Conservation (phyloP, 1,140 invertebrate genomes). For the Plectus sambesii region DNA sequence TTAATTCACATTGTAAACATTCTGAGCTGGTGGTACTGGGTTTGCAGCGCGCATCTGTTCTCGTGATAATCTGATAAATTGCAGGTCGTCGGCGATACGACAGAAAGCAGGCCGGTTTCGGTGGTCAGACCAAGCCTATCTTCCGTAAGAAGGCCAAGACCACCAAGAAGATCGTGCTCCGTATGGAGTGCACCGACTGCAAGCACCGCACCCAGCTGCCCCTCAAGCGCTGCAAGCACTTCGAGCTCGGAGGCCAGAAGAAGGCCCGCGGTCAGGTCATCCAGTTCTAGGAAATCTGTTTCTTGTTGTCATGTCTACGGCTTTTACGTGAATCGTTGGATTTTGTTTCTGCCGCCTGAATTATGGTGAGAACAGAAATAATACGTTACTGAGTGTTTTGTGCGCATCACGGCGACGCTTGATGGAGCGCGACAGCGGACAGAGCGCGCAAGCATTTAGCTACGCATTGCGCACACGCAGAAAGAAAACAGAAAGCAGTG, state of each 20-base stretch:
- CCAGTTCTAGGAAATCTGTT: conserved; percentile 46
- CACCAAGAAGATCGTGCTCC: conserved; percentile 97
- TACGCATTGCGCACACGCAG: too few relatives aligned
- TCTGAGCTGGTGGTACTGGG: too few relatives aligned
- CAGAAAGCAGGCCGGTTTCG: conserved; percentile 95
- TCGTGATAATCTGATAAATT: conserved; percentile 17
- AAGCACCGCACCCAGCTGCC: conserved; percentile 74
- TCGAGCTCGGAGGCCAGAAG: conserved; percentile 98
- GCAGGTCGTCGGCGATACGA: conserved; percentile 76
- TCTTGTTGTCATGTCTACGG: conserved; percentile 13
- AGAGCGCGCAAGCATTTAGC: too few relatives aligned
- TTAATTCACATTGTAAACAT: too few relatives aligned
- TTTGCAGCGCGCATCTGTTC: too few relatives aligned
- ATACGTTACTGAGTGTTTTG: too few relatives aligned
- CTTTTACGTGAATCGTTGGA: conserved; percentile 11
- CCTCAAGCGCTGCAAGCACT: conserved; percentile 97
- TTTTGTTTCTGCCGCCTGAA: too few relatives aligned
- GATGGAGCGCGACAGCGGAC: too few relatives aligned
- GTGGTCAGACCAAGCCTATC: conserved; percentile 99
- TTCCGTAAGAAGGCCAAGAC: conserved; percentile 99
- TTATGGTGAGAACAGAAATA: too few relatives aligned
- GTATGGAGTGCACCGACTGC: conserved; percentile 97
- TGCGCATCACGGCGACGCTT: too few relatives aligned
- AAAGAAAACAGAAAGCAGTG: too few relatives aligned
- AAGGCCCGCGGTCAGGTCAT: conserved; percentile 57